A percentile compares a stretch with the other conserved stretches of the same genome.
These are phyloP conservation scores for Calidris pugnax DNA, from an alignment of 2,113 vertebrate species.

Conservation along the genomic window DNA sequence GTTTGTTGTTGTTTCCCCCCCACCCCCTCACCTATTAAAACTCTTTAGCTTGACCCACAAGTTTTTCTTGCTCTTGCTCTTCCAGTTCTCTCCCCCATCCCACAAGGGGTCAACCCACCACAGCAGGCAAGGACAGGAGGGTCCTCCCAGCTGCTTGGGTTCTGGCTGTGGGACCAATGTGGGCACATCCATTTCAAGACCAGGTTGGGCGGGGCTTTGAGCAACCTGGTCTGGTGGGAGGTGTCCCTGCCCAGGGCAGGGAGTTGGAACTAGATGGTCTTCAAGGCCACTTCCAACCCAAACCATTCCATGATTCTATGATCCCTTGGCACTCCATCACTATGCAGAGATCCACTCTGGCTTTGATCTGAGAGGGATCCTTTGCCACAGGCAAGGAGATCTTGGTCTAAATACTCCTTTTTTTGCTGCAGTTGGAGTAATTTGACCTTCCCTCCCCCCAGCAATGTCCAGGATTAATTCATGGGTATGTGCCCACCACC, in stretches of 20 bases:
- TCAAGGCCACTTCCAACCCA: too few species aligned
- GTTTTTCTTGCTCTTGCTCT: not conserved
- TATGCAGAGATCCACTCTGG: fast-evolving
- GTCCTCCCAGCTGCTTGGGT: not conserved
- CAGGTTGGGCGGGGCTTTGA: too few species aligned
- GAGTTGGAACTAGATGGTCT: too few species aligned
- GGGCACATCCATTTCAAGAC: not conserved
- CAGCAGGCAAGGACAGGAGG: not conserved
- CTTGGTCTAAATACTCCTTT: not conserved
- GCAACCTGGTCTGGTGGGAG: too few species aligned
- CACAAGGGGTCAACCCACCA: not conserved
- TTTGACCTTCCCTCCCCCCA: not conserved
- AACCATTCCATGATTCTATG: too few species aligned
- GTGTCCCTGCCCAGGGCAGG: too few species aligned
- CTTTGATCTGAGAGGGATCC: not conserved
- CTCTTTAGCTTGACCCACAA: not conserved
- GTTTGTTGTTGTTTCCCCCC: not conserved
- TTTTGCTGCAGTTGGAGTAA: not conserved
- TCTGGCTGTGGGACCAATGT: not conserved
- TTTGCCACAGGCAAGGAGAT: not conserved
- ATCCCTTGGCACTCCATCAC: not conserved
- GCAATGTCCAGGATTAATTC: not conserved
- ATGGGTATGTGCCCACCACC: fast-evolving
- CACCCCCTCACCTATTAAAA: not conserved
- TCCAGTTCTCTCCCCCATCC: not conserved